Evolutionary conservation across 2,888 invertebrate species (phyloP).

Genomic region (Drosophila monieri): DNA sequence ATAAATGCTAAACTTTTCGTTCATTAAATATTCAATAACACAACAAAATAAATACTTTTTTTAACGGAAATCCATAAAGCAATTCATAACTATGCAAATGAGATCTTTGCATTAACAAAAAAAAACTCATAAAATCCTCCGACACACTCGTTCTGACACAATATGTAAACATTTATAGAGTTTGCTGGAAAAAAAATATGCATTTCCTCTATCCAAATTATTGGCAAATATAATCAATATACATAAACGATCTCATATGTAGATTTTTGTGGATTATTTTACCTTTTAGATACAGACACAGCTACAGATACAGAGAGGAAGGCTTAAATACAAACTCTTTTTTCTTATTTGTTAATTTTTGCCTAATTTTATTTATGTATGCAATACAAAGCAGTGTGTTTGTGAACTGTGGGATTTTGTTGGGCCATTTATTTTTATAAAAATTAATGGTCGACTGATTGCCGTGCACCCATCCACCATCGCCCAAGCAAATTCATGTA

Average conservation of each 20-base stretch:
- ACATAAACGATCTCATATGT: slow-evolving; percentile 21
- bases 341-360: slow-evolving; percentile 39
- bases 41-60: slow-evolving; percentile 2
- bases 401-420: slow-evolving; percentile 41
- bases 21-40: slow-evolving; percentile 15
- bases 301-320: slow-evolving; percentile 29
- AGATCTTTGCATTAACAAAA: neutral
- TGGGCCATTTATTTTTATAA: slow-evolving; percentile 58
- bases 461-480: slow-evolving; percentile 42
- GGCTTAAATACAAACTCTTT: slow-evolving; percentile 29
- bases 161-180: neutral
- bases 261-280: slow-evolving; percentile 23
- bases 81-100: slow-evolving; percentile 14
- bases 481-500: slow-evolving; percentile 14
- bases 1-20: neutral
- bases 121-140: neutral
- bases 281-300: slow-evolving; percentile 33
- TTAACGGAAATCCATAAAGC: slow-evolving; percentile 9
- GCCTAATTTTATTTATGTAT: slow-evolving; percentile 71
- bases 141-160: slow-evolving; percentile 18
- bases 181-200: slow-evolving; percentile 2
- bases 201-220: slow-evolving; percentile 23
- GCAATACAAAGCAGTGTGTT: slow-evolving; percentile 56
- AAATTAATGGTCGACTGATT: slow-evolving; percentile 71
- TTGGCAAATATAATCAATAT: slow-evolving; percentile 33